Base-by-base conservation (phyloP, 1,140 invertebrate species). In the Bombus soroeensis region DNA sequence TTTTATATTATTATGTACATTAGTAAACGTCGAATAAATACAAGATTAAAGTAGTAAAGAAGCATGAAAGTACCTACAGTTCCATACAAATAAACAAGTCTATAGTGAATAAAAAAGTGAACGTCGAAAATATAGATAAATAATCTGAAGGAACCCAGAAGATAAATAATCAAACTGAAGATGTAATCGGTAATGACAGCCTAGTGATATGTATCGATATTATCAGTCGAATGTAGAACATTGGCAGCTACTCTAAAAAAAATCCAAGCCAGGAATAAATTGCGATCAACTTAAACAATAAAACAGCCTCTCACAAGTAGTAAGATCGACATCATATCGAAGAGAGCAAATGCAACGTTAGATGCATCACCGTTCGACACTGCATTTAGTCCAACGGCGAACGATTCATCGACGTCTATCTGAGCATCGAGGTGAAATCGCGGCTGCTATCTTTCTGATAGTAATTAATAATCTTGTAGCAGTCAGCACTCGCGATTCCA, bases 391-490 rank as follows among this genome's bases (percentile, higher is more conserved):
- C 28, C 47, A 66, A 1, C 64, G 9, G 6, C 39, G 41, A 37
- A n/a, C 76, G 68, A 85, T 85, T 37, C 83, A 57, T 84, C 75
- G 82, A 78, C n/a, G 75, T 84, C 82, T 12, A 10, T 59, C 10
- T 53, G 34, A 28, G 82, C 59, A 78, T 84, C 47, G 39, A 28
- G 37, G 43, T 34, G 83, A 72, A 53, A 84, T 80, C 83, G 4
- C 43, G 37, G 34, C 22, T 34, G 53, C 13, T 37, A 84, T 85
- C 68, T 34, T 5, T 6, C 28, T 5, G 43, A 59, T 79, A 5
- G 76, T 62, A 84, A 85, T 85, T 85, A 80, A 85, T 85, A 85
- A 85, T 47, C 32, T 6, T 25, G 47, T n/a, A n/a, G 25, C 53
- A 43, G 34, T 43, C 47, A 12, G 47, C 37, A 37, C 47, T 74